These are phyloP conservation scores for Xestoiulus laeticollis DNA, from an alignment of 2,888 invertebrate genomes.

Conservation along the genomic window DNA sequence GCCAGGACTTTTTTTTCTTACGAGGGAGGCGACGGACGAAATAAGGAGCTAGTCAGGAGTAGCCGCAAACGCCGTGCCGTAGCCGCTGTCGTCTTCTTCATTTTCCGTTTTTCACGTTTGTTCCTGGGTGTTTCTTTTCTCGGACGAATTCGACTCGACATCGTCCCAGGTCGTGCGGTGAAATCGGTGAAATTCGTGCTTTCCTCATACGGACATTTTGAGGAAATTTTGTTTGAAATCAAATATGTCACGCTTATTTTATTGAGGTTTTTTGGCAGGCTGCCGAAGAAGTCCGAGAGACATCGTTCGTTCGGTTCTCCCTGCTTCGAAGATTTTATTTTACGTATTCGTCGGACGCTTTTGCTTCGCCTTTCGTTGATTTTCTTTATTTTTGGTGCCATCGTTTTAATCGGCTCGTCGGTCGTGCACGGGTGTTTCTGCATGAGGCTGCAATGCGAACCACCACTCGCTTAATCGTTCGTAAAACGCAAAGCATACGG, in stretches of 20 bases:
- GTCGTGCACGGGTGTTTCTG: too few species aligned
- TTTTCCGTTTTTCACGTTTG: neutral
- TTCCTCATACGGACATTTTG: neutral
- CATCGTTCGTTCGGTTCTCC: neutral
- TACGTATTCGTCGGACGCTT: neutral
- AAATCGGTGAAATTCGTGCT: neutral
- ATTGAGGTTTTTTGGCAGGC: constrained; percentile 16
- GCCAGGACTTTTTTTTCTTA: neutral
- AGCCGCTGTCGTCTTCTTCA: constrained; percentile 5
- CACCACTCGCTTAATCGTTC: neutral
- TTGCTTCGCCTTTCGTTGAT: neutral
- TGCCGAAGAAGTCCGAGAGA: neutral
- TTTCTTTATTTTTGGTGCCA: neutral
- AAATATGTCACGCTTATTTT: constrained; percentile 40
- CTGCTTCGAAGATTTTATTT: neutral
- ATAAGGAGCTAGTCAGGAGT: constrained; percentile 1
- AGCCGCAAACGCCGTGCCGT: constrained; percentile 9
- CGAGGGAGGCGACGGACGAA: neutral
- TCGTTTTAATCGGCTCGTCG: neutral
- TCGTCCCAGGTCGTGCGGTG: neutral
- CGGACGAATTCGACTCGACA: neutral
- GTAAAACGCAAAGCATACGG: neutral
- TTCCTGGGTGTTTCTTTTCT: constrained; percentile 10
- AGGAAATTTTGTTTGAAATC: constrained; percentile 4
- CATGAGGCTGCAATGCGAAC: neutral